Evolutionary conservation across 2,797 vertebrate species (phyloP).

Genomic region (Gila robusta): DNA sequence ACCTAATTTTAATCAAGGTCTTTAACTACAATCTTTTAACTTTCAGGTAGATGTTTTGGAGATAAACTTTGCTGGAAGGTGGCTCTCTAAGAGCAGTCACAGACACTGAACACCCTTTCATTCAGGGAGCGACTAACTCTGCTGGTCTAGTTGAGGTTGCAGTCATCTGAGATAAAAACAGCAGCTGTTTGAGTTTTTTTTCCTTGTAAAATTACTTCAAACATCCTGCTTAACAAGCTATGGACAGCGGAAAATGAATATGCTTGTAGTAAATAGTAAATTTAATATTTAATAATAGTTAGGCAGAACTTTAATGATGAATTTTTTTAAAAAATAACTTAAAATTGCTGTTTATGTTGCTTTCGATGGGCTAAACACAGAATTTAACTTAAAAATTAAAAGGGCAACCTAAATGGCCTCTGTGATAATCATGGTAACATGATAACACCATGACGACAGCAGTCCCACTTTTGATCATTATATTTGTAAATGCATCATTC

Average conservation of each 20-base stretch:
- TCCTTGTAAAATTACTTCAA: not conserved
- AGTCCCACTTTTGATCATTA: constrained; percentile 50
- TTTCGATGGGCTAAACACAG: constrained; percentile 47
- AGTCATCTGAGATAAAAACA: not conserved
- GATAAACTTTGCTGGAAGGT: not conserved
- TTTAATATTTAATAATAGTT: constrained; percentile 37
- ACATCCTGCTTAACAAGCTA: not conserved
- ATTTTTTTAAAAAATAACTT: not conserved
- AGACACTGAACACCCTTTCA: not conserved
- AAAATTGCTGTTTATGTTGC: constrained; percentile 9
- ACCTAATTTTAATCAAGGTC: not conserved
- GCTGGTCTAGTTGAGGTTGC: constrained; percentile 2
- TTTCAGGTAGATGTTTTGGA: not conserved
- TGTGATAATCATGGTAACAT: not conserved
- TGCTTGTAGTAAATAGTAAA: constrained; percentile 16
- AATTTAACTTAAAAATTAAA: not conserved
- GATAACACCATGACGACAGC: not conserved
- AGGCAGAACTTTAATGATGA: not conserved
- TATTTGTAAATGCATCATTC: constrained; percentile 71
- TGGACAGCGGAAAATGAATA: not conserved
- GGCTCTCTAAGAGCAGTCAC: not conserved
- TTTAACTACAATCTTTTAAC: not conserved
- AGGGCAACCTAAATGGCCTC: not conserved
- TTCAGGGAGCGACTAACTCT: constrained; percentile 14
- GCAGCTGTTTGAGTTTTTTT: not conserved